Base-by-base conservation (phyloP, 2,888 invertebrate genomes). In the Tipula unca region DNA sequence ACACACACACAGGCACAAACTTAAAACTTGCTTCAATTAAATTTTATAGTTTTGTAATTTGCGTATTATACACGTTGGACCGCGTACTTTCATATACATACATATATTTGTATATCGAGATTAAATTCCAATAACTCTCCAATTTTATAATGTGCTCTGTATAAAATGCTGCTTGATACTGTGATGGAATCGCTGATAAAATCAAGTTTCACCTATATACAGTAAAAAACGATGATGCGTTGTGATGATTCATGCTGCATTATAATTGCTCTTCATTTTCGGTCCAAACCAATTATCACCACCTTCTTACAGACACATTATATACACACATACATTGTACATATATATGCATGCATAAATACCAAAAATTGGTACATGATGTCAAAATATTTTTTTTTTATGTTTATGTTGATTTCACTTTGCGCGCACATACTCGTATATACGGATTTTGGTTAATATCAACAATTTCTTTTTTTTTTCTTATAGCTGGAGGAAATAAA, bases 401-500 rank as follows among this genome's bases (percentile, higher is more conserved):
- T 69, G 69, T 25, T 69, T 69, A 69, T 69, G 69, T 10, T 69
- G 69, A 69, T 69, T 69, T 69, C 69, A 25, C 69, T 69, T 69
- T 2, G 6, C 6, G 6, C 3, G 6, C 32, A 32, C 32, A 5
- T 32, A 32, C 13, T n/a, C n/a, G n/a, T n/a, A 25, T 69, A 6
- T 35, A 29, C 14, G 29, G 32, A 3, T 29, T 14, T 29, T 83
- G 32, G 83, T 84, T 84, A 14, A 84, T 84, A n/a, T 5, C 10
- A 35, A 69, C n/a, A 48, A 48, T 48, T 35, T 36, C 25, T 84
- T 36, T 84, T 84, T 86, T 87, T 87, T 89, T 90, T 88, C 89
- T 90, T 90, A 32, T 91, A 94, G 94, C 93, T 94, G 93, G 94
- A 94, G 93, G 94, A 94, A 93, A 92, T 94, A 88, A 93, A 93